Base-by-base conservation (phyloP, 2,113 vertebrate genomes). In the Trichomycterus rosablanca region DNA sequence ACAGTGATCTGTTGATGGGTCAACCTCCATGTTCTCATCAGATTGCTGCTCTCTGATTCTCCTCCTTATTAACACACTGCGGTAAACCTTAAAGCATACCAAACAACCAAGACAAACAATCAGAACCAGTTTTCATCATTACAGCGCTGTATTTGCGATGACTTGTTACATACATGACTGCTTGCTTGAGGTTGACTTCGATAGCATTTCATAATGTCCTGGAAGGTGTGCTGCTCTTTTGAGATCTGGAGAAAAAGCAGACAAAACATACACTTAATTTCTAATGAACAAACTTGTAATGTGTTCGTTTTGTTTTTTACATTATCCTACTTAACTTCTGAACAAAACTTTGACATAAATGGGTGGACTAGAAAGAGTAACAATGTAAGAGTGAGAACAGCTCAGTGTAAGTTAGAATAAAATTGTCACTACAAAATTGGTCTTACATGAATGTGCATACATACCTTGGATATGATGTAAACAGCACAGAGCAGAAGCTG, bases 121-220 rank as follows among this genome's bases (percentile, higher is more conserved):
- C 52, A 42, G 51, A 56, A 28, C 22, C 50, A 44, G 19, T 22
- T 30, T 24, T 12, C 3, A 40, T 14, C 40, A 55, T 26, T 24
- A 46, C 24, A 57, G 3, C n/a, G 12, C 14, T 11, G 53, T 4
- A 45, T 22, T 26, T 53, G 12, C 6, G 35, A 18, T 3, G 39
- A 1, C 8, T n/a, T 14, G 6, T 2, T 35, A 85, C 96, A 93
- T 73, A 99, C 96, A 0, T 94, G 91, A 81, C 95, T 99, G 75
- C 86, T 88, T 73, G 96, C 96, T 77, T 99, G 96, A 3, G 96
- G 96, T 63, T 99, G 96, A 72, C 93, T 95, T 72, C 96, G 91
- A 44, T 99, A 99, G 79, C 92, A 95, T 81, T 93, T 97, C 93
- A 99, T 98, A 79, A 99, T 98, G 82, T 98, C 94, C 69, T 97